Percentiles rank a stretch among this genome's conserved stretches.
Evolutionary conservation across 1,140 invertebrate genomes (phyloP).

Genomic region (Metopolophium dirhodum): DNA sequence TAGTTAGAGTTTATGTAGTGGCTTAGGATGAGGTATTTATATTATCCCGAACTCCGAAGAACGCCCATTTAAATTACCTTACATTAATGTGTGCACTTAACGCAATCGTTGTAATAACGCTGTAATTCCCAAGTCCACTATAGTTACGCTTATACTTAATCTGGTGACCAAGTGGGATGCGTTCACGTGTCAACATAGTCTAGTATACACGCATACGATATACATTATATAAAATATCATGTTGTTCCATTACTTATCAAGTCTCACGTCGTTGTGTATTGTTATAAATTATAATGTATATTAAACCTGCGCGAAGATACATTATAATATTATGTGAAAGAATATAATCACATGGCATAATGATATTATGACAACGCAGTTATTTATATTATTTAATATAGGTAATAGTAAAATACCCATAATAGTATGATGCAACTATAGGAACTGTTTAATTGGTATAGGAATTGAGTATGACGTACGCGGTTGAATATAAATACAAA

Average conservation of each 20-base stretch:
- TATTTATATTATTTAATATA: background rate
- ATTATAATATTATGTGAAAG: background rate
- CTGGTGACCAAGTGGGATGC: background rate
- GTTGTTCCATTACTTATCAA: background rate
- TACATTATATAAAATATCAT: background rate
- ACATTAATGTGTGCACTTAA: background rate
- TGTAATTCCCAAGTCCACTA: background rate
- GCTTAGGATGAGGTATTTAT: background rate
- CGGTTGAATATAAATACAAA: background rate
- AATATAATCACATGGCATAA: background rate
- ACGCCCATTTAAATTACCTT: background rate
- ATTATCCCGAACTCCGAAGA: background rate
- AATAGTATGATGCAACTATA: no score
- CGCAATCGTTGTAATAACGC: background rate
- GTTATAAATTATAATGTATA: background rate
- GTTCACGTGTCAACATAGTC: background rate
- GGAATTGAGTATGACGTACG: background rate
- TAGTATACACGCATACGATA: background rate
- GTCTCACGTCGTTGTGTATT: background rate
- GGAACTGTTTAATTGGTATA: background rate
- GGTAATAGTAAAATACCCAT: no score
- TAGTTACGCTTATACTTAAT: background rate
- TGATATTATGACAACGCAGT: background rate
- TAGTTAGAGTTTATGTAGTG: background rate
- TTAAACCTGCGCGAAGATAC: background rate